phyloP scores from a whole-genome alignment of 2,113 vertebrate species.

The Naja naja region DNA sequence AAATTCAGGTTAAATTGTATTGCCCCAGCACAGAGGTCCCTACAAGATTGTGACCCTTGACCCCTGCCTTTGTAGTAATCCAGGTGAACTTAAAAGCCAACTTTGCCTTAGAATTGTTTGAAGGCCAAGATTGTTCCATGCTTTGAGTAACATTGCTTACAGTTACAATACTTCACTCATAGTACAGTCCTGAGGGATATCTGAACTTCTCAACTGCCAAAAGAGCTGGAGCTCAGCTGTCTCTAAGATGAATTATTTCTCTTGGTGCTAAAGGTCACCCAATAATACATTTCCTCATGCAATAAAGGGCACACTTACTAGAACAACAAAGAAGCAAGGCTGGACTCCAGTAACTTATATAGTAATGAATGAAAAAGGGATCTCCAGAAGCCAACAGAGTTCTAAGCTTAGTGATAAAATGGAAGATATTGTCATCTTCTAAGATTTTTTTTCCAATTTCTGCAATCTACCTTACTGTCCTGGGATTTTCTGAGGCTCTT shows the following conservation, averaged over 20 bases:
- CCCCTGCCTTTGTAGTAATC: not conserved
- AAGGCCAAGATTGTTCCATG: constrained; percentile 37
- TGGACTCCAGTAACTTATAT: not conserved
- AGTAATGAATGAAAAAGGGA: constrained; percentile 10
- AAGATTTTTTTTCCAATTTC: not conserved
- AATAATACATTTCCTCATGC: not conserved
- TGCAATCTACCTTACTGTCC: not conserved
- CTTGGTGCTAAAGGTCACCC: constrained; percentile 36
- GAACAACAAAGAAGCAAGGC: not conserved
- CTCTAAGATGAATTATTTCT: constrained; percentile 21
- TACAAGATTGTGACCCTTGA: not conserved
- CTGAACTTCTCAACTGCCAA: constrained; percentile 36
- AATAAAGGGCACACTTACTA: not conserved
- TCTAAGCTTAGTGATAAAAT: not conserved
- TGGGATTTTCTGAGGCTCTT: not conserved
- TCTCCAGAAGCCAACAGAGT: not conserved
- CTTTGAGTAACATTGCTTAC: constrained; percentile 42
- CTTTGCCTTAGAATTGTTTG: not conserved
- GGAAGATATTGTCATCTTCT: not conserved
- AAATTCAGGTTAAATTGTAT: constrained; percentile 8
- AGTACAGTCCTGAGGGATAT: constrained; percentile 43
- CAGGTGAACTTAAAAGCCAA: not conserved
- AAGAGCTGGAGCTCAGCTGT: not conserved
- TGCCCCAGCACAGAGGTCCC: not conserved
- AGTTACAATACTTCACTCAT: constrained; percentile 24